Conservation (phyloP, 2,888 invertebrate genomes). For the Chloroclysta siterata region DNA sequence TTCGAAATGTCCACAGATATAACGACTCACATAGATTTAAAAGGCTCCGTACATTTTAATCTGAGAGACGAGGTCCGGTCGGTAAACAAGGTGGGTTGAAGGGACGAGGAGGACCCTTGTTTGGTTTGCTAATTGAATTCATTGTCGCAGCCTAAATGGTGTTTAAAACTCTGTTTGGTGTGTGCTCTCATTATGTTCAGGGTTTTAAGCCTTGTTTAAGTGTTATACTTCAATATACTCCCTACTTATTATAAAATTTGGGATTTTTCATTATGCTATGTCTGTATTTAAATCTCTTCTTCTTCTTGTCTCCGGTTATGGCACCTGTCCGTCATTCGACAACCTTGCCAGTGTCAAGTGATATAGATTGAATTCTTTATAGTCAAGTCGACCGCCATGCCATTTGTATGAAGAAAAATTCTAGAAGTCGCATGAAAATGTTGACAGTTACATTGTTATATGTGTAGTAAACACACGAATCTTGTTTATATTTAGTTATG, state of each 20-base stretch:
- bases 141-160: constrained; percentile 76
- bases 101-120: constrained; percentile 61
- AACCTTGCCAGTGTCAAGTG: too few species aligned
- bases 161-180: constrained; percentile 64
- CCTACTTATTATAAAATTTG: neutral
- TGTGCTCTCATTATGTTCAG: constrained; percentile 55
- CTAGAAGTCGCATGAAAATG: too few species aligned
- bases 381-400: too few species aligned
- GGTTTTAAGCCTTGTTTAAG: constrained; percentile 39
- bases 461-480: too few species aligned
- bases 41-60: constrained; percentile 48
- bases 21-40: constrained; percentile 23
- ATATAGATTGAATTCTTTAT: too few species aligned
- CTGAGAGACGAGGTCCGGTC: constrained; percentile 44
- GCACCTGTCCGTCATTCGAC: too few species aligned
- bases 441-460: too few species aligned
- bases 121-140: constrained; percentile 80
- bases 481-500: too few species aligned
- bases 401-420: too few species aligned
- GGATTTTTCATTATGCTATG: too few species aligned
- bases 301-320: too few species aligned
- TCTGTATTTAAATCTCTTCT: too few species aligned
- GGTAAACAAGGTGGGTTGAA: constrained; percentile 64
- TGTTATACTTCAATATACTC: constrained; percentile 10
- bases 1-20: constrained; percentile 3